Evolutionary conservation across 2,797 vertebrate genomes (phyloP).

Genomic region (Paedocypris micromegethes): DNA sequence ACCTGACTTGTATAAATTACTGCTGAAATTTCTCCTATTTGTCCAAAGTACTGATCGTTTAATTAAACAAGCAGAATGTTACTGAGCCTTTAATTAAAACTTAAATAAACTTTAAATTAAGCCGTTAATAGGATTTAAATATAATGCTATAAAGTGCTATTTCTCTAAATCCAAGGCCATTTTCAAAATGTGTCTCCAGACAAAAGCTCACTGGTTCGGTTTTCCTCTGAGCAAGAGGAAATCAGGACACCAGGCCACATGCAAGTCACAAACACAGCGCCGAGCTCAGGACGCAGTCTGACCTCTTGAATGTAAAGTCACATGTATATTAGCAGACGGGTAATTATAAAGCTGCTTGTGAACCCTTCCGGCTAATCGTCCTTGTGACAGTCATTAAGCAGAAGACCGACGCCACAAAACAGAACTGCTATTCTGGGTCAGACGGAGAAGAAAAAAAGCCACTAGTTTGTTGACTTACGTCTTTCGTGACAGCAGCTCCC

Average conservation of each 20-base stretch:
- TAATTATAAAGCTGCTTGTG: slow-evolving; percentile 56
- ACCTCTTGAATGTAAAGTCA: slow-evolving; percentile 42
- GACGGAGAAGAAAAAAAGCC: neutral
- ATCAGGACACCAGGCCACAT: slow-evolving; percentile 3
- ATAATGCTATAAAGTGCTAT: neutral
- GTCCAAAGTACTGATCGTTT: neutral
- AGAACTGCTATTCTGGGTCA: slow-evolving; percentile 2
- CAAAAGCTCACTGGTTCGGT: neutral
- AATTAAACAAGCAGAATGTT: neutral
- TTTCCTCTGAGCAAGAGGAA: slow-evolving; percentile 5
- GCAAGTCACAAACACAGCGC: neutral
- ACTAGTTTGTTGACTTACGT: neutral
- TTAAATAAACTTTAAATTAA: slow-evolving; percentile 2
- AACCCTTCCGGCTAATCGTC: slow-evolving; percentile 54
- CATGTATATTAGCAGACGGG: slow-evolving; percentile 53
- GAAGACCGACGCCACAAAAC: neutral
- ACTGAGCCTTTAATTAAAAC: neutral
- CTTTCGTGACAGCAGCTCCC: too few species aligned
- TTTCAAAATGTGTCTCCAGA: neutral
- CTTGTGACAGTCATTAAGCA: slow-evolving; percentile 3
- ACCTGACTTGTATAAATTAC: neutral
- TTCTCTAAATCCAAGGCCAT: slow-evolving; percentile 6
- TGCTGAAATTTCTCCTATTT: neutral
- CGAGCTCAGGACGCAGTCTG: neutral
- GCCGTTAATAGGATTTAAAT: neutral